phyloP scores from a whole-genome alignment of 1,140 invertebrate genomes.

The Aphis craccivora region DNA sequence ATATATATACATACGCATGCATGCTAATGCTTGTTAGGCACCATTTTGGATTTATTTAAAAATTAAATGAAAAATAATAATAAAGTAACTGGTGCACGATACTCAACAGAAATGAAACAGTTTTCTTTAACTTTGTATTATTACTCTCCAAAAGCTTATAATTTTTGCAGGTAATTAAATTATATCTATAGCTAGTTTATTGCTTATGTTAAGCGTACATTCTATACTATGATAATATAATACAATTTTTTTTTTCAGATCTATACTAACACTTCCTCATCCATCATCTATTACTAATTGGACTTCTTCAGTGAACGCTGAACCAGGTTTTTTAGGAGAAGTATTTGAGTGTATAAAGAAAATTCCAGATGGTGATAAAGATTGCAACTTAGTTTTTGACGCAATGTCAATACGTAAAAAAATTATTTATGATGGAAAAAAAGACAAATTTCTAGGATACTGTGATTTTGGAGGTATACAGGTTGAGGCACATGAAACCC shows the following conservation, averaged over 20 bases:
- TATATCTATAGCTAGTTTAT: too few species aligned
- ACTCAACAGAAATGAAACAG: too few species aligned
- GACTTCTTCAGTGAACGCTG: background rate
- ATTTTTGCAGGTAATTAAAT: too few species aligned
- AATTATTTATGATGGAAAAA: background rate
- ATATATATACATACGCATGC: too few species aligned
- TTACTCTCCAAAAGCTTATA: too few species aligned
- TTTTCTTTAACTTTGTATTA: too few species aligned
- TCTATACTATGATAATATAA: background rate
- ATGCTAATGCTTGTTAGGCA: too few species aligned
- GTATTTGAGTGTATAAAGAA: background rate
- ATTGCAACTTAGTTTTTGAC: background rate
- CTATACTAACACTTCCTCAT: background rate
- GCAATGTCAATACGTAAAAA: background rate
- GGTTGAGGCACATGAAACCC: background rate
- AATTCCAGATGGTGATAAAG: background rate
- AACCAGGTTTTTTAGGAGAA: background rate
- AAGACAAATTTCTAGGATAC: background rate
- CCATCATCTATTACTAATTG: background rate
- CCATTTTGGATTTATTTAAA: too few species aligned
- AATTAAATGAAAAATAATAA: too few species aligned
- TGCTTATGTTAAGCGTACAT: too few species aligned
- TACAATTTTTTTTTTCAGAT: background rate
- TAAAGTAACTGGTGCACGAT: too few species aligned
- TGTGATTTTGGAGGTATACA: background rate